Conservation (phyloP, 2,113 vertebrate genomes). For the Dromas ardeola region DNA sequence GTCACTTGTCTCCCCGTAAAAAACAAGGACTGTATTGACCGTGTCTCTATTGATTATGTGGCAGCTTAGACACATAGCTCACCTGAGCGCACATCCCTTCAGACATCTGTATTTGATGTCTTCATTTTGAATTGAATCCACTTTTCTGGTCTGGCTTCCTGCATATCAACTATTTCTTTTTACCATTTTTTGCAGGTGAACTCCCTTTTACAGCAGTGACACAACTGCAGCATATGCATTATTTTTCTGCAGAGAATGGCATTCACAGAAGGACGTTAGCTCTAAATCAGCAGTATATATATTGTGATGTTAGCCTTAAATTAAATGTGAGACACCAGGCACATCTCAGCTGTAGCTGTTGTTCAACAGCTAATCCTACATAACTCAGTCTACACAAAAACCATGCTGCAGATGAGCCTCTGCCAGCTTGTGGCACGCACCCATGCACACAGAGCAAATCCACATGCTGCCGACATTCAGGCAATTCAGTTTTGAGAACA, state of each 20-base stretch:
- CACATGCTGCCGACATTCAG: not conserved
- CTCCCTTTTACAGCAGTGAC: not conserved
- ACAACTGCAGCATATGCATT: not conserved
- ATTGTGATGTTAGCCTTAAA: not conserved
- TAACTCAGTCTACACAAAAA: not conserved
- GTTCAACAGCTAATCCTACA: not conserved
- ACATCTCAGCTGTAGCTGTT: not conserved
- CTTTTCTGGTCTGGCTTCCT: not conserved
- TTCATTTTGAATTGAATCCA: not conserved
- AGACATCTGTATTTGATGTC: not conserved
- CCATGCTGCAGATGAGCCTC: not conserved
- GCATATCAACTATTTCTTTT: not conserved
- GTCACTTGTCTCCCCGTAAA: not conserved
- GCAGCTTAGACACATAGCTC: not conserved
- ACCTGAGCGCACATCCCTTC: not conserved
- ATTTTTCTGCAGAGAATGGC: not conserved
- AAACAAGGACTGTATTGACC: not conserved
- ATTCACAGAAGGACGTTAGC: not conserved
- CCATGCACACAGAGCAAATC: not conserved
- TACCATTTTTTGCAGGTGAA: not conserved
- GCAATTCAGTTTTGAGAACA: not conserved
- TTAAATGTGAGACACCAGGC: not conserved
- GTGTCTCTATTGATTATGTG: slow-evolving; percentile 21
- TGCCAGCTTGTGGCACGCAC: not conserved
- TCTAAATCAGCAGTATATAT: not conserved